Conservation (phyloP, 1,140 invertebrate genomes). For the Drosophila teissieri region DNA sequence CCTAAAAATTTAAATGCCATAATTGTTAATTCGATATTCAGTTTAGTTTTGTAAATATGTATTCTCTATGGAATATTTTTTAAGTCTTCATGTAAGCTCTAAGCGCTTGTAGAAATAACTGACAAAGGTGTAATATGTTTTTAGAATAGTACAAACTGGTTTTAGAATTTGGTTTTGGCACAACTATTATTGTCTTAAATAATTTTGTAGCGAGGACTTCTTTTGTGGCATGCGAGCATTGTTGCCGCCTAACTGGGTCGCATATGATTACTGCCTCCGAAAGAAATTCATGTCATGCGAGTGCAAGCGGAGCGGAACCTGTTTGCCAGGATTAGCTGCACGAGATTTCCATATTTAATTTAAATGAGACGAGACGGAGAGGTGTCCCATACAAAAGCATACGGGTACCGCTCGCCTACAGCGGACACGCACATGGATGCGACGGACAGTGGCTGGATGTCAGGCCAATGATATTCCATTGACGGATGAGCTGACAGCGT, state of each 20-base stretch:
- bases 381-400: conserved; percentile 6
- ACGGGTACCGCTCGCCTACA: conserved; percentile 25
- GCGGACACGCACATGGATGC: conserved; percentile 54
- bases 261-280: conserved; percentile 60
- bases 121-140: neutral
- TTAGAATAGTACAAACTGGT: neutral
- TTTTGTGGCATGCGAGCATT: conserved; percentile 32
- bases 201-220: conserved; percentile 1
- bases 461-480: conserved; percentile 84
- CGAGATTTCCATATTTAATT: conserved; percentile 84
- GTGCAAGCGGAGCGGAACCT: conserved; percentile 36
- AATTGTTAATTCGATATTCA: neutral
- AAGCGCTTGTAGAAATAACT: neutral
- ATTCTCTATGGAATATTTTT: too few species aligned
- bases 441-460: conserved; percentile 68
- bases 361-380: conserved; percentile 62
- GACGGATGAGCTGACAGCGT: conserved; percentile 84
- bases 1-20: conserved; percentile 86
- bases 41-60: too few species aligned
- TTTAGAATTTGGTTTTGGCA: neutral
- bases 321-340: conserved; percentile 79
- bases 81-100: too few species aligned
- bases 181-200: neutral
- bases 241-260: conserved; percentile 59
- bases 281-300: conserved; percentile 66